Base-by-base conservation (phyloP, 2,113 vertebrate genomes). In the Limnothrissa miodon region DNA sequence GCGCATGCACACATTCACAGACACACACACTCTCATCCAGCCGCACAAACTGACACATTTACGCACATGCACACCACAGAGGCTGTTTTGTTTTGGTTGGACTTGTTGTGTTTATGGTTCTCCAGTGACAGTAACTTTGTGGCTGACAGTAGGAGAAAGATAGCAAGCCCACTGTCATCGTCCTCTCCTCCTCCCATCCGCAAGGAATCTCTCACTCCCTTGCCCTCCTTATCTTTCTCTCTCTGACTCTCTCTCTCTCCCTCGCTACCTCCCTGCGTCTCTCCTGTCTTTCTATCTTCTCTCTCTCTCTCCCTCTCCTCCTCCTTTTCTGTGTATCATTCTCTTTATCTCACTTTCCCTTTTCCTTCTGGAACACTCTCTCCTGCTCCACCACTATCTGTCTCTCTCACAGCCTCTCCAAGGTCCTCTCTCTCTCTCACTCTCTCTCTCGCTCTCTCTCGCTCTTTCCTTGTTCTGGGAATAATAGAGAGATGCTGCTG, bases 61-160 rank as follows among this genome's bases (percentile, higher is more conserved):
- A 42, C 42, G 6, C 42, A 42, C 42, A 42, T 6, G 6, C 42
- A 42, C 42, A 42, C 42, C 42, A 42, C 42, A 42, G 42, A 42
- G 6, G 42, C 42, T 42, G 42, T 42, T 42, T 42, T 42, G 42
- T 42, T 42, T 42, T 42, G 42, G 6, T 42, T 42, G 42, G 42
- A 42, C 42, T 42, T 6, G 42, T 42, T 42, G 42, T 42, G 42
- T 42, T 42, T 42, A 42, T 42, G 42, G 42, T 42, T 42, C 42
- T 42, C 42, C 42, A 42, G 42, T 74, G 66, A 33, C 66, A 36
- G 66, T 74, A 74, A 33, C 66, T 36, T 13, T 74, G 66, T 36
- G 59, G 66, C 66, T 74, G 66, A 74, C 66, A 74, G 66, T 2
- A 74, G 66, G 66, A 74, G 66, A 74, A 36, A 33, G 66, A 74